Conservation (phyloP, 1,140 invertebrate genomes). For the Drosophila ironensis region DNA sequence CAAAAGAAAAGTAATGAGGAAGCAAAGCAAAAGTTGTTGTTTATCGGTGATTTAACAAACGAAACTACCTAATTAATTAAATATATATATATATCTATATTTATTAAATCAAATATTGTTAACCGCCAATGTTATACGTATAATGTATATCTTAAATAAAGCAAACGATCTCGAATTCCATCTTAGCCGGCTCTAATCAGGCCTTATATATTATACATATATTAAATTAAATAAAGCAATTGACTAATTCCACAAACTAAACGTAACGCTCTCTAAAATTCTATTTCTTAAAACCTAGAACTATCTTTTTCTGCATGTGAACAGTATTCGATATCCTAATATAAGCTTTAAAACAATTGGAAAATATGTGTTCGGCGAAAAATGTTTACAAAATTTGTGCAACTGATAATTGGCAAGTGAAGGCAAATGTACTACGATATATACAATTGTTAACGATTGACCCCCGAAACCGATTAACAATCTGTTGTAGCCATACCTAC, state of each 20-base stretch:
- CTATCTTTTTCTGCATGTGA: background rate
- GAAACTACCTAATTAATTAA: slow-evolving; percentile 18
- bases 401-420: background rate
- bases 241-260: background rate
- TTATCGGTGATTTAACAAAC: slow-evolving; percentile 37
- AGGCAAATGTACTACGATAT: background rate
- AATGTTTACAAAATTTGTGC: background rate
- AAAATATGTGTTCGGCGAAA: background rate
- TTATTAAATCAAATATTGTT: slow-evolving; percentile 54
- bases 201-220: background rate
- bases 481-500: background rate
- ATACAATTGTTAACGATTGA: background rate
- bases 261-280: background rate
- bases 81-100: slow-evolving; percentile 8
- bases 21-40: slow-evolving; percentile 42
- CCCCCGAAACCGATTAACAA: background rate
- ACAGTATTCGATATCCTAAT: background rate
- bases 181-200: background rate
- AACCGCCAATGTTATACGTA: slow-evolving; percentile 58
- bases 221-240: background rate
- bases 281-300: background rate
- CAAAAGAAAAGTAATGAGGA: background rate
- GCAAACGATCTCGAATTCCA: slow-evolving; percentile 43
- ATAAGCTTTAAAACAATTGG: background rate
- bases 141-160: slow-evolving; percentile 41